These are phyloP conservation scores for Siniperca scherzeri DNA, from an alignment of 2,797 vertebrate genomes.

Conservation along the genomic window DNA sequence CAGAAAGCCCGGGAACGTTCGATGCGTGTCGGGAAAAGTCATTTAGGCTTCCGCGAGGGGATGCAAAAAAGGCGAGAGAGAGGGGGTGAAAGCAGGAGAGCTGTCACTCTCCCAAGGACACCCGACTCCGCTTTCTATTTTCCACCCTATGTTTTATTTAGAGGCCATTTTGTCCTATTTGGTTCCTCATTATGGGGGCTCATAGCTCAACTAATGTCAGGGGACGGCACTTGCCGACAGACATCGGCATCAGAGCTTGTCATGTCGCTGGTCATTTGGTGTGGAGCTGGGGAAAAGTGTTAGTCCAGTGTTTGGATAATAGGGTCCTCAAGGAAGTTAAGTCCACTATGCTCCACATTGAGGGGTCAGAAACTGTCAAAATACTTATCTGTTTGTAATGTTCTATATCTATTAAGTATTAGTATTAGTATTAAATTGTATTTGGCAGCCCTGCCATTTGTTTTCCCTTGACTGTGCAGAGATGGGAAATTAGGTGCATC, in stretches of 20 bases:
- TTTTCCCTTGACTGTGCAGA: slow-evolving; percentile 49
- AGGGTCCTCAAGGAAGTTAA: slow-evolving; percentile 49
- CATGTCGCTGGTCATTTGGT: slow-evolving; percentile 49
- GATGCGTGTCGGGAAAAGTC: slow-evolving; percentile 86
- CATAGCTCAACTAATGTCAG: slow-evolving; percentile 73
- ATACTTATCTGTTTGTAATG: slow-evolving; percentile 33
- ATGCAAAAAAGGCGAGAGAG: slow-evolving; percentile 77
- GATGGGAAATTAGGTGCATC: slow-evolving; percentile 76
- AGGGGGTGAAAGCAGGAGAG: slow-evolving; percentile 44
- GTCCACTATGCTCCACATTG: not conserved
- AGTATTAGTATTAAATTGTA: slow-evolving; percentile 30
- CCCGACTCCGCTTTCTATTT: slow-evolving; percentile 75
- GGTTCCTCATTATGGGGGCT: slow-evolving; percentile 77
- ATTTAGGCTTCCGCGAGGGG: slow-evolving; percentile 80
- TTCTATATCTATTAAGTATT: slow-evolving; percentile 10
- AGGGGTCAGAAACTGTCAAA: slow-evolving; percentile 27
- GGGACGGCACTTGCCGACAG: slow-evolving; percentile 30
- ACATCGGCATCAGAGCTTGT: slow-evolving; percentile 29
- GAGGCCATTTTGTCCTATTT: slow-evolving; percentile 83
- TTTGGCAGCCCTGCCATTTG: slow-evolving; percentile 38
- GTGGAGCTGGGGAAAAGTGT: slow-evolving; percentile 20
- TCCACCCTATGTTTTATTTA: slow-evolving; percentile 87
- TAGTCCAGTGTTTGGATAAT: slow-evolving; percentile 39
- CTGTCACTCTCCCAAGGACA: slow-evolving; percentile 85
- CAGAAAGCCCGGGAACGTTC: slow-evolving; percentile 80